Base-by-base conservation (phyloP, 2,888 invertebrate species). In the Drosophila multiciliata region DNA sequence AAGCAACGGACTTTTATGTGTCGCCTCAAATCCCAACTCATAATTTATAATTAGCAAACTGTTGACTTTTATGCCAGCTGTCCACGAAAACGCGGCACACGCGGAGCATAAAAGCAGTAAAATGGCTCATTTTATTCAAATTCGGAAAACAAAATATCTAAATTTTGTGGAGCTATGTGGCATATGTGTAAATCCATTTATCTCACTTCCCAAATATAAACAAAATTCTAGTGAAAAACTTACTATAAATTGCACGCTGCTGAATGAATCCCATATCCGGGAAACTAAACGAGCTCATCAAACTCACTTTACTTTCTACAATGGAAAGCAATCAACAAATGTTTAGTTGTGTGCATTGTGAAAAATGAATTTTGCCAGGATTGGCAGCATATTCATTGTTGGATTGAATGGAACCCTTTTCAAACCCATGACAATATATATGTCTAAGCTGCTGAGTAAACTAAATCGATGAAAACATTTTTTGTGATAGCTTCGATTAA, bases 1-100 rank as follows among this genome's bases (percentile, higher is more conserved):
- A 62, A 26, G 42, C 50, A 48, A 65, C 68, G 35, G 20, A 52
- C 71, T 75, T 74, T 75, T 58, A 64, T 71, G 36, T 57, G 9
- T 48, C 38, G 33, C 20, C 67, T 67, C 40, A 23, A 26, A 23
- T 9, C 32, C 53, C 48, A 23, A 54, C 57, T 71, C 76, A 75
- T 84, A 68, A 81, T 84, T 87, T 87, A 82, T 82, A 87, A 87
- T 89, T 89, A 89, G 70, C 59, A 64, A 75, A 68, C 62, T 69
- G 73, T 42, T 66, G 49, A 66, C 52, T 69, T 69, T 61, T 48
- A 52, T 66, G 67, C 50, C 62, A 67, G 60, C 68, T 75, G 87
- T 70, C 69, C 50, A 50, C 48, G 42, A 55, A 4, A n/a, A n/a
- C 26, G 32, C 40, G 45, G 50, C 40, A 58, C 52, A 50, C 29